Percentiles rank a stretch among this genome's conserved stretches.
Evolutionary conservation across 64 coral and sea anemone genomes (phyloP).

Genomic region (Pocillopora damicornis): DNA sequence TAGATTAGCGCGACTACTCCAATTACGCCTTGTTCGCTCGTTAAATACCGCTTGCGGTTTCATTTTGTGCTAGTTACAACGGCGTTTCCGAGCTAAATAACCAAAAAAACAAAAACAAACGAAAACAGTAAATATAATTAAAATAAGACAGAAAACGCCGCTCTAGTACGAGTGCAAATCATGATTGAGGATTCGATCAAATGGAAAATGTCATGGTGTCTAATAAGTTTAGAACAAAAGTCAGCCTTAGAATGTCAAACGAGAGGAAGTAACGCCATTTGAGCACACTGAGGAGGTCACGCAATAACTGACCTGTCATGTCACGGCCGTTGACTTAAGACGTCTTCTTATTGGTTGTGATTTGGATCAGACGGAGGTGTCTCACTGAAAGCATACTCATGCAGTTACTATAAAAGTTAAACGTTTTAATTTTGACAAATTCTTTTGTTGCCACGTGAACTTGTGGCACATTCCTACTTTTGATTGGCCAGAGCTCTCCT

Average conservation of each 20-base stretch:
- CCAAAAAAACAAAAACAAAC: no score
- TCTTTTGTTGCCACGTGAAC: no score
- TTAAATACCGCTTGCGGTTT: no score
- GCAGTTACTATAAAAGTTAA: not conserved
- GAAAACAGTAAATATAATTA: no score
- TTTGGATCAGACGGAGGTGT: not conserved
- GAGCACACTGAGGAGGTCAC: not conserved
- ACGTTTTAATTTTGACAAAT: no score
- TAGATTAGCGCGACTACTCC: not conserved
- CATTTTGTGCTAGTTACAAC: no score
- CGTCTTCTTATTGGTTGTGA: conserved; percentile 27
- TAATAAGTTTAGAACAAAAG: not conserved
- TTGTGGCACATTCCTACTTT: no score
- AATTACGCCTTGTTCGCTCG: no score
- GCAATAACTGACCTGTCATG: conserved; percentile 24
- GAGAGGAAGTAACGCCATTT: not conserved
- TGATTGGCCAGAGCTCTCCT: no score
- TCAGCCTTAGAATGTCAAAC: not conserved
- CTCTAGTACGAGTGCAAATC: not conserved
- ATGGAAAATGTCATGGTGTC: not conserved
- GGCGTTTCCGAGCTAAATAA: no score
- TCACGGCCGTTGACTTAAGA: conserved; percentile 3
- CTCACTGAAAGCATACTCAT: conserved; percentile 29
- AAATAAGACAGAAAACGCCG: not conserved
- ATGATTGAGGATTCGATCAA: not conserved